Evolutionary conservation across 2,113 vertebrate genomes (phyloP).

Genomic region (Stomatorhinus ivindoensis): DNA sequence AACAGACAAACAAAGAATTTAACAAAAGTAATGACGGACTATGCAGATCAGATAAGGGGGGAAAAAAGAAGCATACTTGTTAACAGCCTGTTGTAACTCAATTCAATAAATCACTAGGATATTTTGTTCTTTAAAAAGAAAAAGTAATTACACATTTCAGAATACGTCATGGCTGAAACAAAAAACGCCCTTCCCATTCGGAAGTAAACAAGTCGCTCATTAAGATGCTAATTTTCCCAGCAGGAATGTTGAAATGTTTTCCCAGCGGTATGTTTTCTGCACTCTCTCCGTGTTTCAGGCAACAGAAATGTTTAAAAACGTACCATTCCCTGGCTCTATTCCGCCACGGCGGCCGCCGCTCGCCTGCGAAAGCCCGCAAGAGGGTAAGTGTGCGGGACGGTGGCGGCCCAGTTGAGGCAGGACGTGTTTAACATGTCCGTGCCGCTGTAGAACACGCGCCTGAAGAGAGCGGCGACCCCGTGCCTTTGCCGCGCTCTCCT

Average conservation of each 20-base stretch:
- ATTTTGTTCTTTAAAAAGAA: conserved; percentile 28
- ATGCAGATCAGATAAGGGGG: not conserved
- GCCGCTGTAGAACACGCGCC: conserved; percentile 58
- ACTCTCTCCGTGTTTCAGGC: not conserved
- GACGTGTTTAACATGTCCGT: conserved; percentile 55
- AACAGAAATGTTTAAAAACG: not conserved
- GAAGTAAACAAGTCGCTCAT: conserved; percentile 54
- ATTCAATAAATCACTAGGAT: conserved; percentile 25
- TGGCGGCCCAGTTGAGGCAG: conserved; percentile 39
- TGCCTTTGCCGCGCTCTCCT: not conserved
- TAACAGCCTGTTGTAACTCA: conserved; percentile 8
- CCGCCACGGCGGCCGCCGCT: not conserved
- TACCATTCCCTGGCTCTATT: no score
- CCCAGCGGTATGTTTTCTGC: conserved; percentile 40
- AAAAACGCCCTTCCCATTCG: conserved; percentile 32
- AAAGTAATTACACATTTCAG: conserved; percentile 45
- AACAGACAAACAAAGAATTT: not conserved
- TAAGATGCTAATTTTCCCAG: conserved; percentile 55
- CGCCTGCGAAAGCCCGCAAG: not conserved
- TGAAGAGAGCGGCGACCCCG: conserved; percentile 47
- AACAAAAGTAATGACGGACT: not conserved
- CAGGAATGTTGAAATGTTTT: conserved; percentile 45
- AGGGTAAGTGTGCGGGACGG: conserved; percentile 1
- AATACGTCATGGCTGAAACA: conserved; percentile 27
- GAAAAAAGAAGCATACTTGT: not conserved